phyloP scores from a whole-genome alignment of 2,888 invertebrate species.

The Stenichneumon culpator region DNA sequence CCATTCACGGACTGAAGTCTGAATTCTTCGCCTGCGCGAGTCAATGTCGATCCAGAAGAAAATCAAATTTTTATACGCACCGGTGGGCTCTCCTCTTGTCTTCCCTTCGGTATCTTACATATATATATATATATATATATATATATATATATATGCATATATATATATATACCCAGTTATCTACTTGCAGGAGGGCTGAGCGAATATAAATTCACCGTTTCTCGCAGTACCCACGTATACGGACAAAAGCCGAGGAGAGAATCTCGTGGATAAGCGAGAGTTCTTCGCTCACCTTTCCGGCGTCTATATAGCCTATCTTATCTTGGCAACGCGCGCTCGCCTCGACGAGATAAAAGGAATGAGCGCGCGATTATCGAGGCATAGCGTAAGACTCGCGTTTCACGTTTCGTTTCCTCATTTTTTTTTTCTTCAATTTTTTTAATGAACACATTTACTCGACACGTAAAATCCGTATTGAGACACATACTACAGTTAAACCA shows the following conservation, averaged over 20 bases:
- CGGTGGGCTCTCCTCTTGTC: background rate
- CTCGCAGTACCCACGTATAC: slow-evolving; percentile 7
- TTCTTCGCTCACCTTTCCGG: slow-evolving; percentile 45
- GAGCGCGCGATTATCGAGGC: slow-evolving; percentile 50
- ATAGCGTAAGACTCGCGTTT: slow-evolving; percentile 26
- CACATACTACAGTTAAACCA: slow-evolving; percentile 11
- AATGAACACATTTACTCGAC: slow-evolving; percentile 7
- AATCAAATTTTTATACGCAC: slow-evolving; percentile 39
- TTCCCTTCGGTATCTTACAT: background rate
- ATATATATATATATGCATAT: background rate
- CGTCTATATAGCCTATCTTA: slow-evolving; percentile 49
- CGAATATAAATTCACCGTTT: slow-evolving; percentile 28
- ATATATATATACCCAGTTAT: background rate
- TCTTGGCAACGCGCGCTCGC: slow-evolving; percentile 25
- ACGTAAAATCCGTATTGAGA: slow-evolving; percentile 23
- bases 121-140: background rate
- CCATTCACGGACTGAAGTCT: background rate
- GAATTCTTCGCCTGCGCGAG: slow-evolving; percentile 2
- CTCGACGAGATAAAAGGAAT: slow-evolving; percentile 33
- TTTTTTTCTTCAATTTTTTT: background rate
- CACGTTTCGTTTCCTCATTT: slow-evolving; percentile 13
- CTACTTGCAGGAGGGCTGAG: background rate
- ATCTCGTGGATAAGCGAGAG: slow-evolving; percentile 30
- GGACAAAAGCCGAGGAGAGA: slow-evolving; percentile 18
- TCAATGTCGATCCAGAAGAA: slow-evolving; percentile 39